Percentiles rank a stretch among this genome's conserved stretches.
Conservation (phyloP, 1,140 invertebrate genomes). For the Atopsyche davidsoni region DNA sequence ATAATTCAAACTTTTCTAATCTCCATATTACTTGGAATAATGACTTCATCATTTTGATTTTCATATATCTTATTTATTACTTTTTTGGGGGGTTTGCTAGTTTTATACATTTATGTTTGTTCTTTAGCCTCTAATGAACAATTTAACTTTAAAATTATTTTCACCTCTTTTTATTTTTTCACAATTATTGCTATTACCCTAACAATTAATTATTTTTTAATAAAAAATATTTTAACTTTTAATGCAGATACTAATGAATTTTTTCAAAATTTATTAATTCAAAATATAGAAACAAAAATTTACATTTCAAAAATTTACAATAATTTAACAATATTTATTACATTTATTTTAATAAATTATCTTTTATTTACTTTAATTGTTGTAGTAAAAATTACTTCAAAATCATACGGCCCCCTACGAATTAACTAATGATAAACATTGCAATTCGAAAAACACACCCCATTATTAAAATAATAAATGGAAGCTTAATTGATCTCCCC, state of each 20-base stretch:
- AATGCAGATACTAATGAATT: constrained; percentile 17
- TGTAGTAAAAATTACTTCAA: constrained; percentile 44
- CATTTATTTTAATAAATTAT: constrained; percentile 46
- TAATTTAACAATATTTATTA: constrained; percentile 38
- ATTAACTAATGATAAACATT: constrained; percentile 41
- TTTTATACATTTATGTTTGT: constrained; percentile 53
- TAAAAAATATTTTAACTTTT: too few relatives aligned
- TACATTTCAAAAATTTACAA: constrained; percentile 28
- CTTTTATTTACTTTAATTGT: constrained; percentile 47
- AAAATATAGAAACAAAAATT: neutral
- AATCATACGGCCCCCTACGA: constrained; percentile 40
- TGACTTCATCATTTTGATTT: constrained; percentile 43
- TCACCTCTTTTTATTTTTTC: constrained; percentile 30
- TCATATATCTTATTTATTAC: constrained; percentile 49
- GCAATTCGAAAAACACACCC: constrained; percentile 41
- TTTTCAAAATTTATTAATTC: constrained; percentile 7
- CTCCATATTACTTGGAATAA: constrained; percentile 36
- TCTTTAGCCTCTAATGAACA: constrained; percentile 51
- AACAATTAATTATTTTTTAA: constrained; percentile 7
- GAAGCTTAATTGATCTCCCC: constrained; percentile 50
- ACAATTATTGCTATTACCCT: constrained; percentile 30
- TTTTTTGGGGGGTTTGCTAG: constrained; percentile 51
- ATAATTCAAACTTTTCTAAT: constrained; percentile 45
- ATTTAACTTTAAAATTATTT: constrained; percentile 39
- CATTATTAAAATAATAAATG: constrained; percentile 47